Percentiles rank a stretch among this genome's conserved stretches.
phyloP scores from a whole-genome alignment of 2,113 vertebrate species.

The Theristicus caerulescens region DNA sequence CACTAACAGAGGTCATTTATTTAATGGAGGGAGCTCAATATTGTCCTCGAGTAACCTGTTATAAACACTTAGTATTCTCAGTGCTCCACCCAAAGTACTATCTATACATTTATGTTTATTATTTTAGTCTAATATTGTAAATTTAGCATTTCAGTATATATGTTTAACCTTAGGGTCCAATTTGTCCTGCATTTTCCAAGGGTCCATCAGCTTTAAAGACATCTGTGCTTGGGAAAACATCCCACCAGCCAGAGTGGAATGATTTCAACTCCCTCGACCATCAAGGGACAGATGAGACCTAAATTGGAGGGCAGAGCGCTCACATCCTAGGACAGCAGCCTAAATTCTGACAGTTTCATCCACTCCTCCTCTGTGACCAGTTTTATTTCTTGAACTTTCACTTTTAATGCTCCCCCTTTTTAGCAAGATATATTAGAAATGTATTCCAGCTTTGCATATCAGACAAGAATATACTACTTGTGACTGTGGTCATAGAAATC shows the following conservation, averaged over 20 bases:
- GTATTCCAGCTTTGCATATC: background rate
- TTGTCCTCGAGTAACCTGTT: background rate
- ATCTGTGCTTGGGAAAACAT: background rate
- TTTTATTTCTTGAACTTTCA: background rate
- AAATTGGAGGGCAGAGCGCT: background rate
- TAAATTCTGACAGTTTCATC: background rate
- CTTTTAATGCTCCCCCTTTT: background rate
- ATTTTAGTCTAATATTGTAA: background rate
- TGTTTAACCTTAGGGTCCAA: background rate
- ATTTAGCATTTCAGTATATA: background rate
- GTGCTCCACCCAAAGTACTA: background rate
- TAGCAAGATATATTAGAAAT: background rate
- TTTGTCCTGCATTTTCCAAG: background rate
- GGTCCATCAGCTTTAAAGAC: background rate
- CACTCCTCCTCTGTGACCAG: background rate
- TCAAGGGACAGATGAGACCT: background rate
- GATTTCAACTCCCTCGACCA: background rate
- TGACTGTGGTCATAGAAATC: background rate
- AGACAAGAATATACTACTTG: background rate
- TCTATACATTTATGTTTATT: background rate
- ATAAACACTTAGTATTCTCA: background rate
- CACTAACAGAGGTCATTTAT: background rate
- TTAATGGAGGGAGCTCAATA: background rate
- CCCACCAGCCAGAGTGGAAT: background rate
- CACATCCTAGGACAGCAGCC: background rate